phyloP scores from a whole-genome alignment of 2,797 vertebrate species.

The Myoxocephalus aenaeus region DNA sequence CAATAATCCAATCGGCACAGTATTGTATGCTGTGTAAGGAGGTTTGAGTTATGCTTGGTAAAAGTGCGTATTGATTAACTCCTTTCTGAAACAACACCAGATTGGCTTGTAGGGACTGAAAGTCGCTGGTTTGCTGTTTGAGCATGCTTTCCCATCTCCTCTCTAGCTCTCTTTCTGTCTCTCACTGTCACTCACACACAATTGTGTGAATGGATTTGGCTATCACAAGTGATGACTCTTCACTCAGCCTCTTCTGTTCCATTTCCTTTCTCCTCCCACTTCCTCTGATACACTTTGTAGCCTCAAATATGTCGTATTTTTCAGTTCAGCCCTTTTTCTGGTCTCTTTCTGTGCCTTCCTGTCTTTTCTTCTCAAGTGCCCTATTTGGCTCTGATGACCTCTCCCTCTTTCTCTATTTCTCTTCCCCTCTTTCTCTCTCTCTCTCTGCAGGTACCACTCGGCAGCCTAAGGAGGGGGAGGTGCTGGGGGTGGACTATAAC shows the following conservation, averaged over 20 bases:
- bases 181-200: constrained; percentile 65
- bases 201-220: constrained; percentile 76
- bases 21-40: constrained; percentile 53
- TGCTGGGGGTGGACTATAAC: constrained; percentile 99
- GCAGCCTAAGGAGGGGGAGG: constrained; percentile 99
- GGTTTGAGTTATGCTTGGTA: constrained; percentile 59
- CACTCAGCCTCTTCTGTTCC: constrained; percentile 69
- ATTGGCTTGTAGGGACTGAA: constrained; percentile 54
- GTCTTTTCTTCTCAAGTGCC: constrained; percentile 76
- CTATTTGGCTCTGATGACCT: constrained; percentile 72
- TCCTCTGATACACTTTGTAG: constrained; percentile 67
- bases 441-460: constrained; percentile 92
- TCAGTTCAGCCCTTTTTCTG: constrained; percentile 44
- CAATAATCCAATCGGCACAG: constrained; percentile 56
- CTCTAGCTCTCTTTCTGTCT: constrained; percentile 37
- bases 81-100: constrained; percentile 51
- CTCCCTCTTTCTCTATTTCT: constrained; percentile 10
- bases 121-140: constrained; percentile 33
- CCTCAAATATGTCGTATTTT: constrained; percentile 63
- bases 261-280: constrained; percentile 74
- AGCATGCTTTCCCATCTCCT: constrained; percentile 27
- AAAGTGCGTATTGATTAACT: constrained; percentile 61
- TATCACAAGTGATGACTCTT: constrained; percentile 66
- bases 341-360: constrained; percentile 69
- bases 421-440: constrained; percentile 23